Evolutionary conservation across 2,797 vertebrate genomes (phyloP).

Genomic region (Rousettus madagascariensis): DNA sequence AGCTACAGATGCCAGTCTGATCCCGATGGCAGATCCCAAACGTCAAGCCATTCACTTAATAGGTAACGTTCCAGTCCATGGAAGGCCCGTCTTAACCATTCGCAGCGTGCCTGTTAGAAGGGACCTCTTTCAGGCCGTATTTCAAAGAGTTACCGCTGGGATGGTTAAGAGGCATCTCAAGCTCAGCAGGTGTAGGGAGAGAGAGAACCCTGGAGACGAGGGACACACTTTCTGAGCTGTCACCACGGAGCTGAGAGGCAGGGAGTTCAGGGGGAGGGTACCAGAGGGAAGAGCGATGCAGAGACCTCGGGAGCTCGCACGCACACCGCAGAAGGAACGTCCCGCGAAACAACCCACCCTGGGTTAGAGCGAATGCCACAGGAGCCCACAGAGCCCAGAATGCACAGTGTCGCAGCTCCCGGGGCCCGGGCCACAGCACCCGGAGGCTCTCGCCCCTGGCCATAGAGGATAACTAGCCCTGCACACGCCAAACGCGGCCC

Average conservation of each 20-base stretch:
- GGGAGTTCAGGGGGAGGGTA: background rate
- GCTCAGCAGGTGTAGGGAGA: background rate
- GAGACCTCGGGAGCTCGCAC: background rate
- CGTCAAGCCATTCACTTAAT: background rate
- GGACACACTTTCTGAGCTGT: background rate
- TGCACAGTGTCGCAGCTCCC: background rate
- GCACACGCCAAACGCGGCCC: background rate
- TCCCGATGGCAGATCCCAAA: background rate
- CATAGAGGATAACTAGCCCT: no score
- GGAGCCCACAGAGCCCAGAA: background rate
- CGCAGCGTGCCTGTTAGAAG: background rate
- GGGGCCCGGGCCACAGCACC: background rate
- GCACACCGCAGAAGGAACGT: background rate
- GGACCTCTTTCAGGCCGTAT: background rate
- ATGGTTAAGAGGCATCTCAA: background rate
- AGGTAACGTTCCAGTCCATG: fast-evolving
- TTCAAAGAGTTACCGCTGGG: background rate
- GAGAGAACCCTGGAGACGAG: no score
- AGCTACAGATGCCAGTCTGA: background rate
- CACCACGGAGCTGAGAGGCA: background rate
- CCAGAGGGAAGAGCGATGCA: background rate
- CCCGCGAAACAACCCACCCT: background rate
- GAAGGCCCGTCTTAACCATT: background rate
- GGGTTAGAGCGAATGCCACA: fast-evolving
- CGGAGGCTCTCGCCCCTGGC: background rate